These are phyloP conservation scores for Mustela lutreola DNA, from an alignment of 2,113 vertebrate genomes.

Conservation along the genomic window DNA sequence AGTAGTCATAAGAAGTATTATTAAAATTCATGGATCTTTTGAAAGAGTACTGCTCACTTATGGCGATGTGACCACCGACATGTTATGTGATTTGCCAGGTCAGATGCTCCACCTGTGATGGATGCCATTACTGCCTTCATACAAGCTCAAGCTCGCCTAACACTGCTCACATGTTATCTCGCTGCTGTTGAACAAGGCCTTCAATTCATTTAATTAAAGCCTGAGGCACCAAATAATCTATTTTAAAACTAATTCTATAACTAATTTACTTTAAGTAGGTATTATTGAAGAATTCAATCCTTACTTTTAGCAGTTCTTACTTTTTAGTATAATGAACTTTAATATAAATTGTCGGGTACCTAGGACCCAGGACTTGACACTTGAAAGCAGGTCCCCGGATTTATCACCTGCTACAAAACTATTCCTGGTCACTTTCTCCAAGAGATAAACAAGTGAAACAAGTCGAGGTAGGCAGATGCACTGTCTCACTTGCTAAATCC, in stretches of 20 bases:
- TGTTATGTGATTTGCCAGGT: background rate
- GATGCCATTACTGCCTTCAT: background rate
- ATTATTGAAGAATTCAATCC: slow-evolving; percentile 73
- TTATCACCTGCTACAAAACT: background rate
- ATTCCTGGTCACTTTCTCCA: background rate
- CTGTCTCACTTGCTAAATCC: slow-evolving; percentile 41
- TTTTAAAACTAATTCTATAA: slow-evolving; percentile 82
- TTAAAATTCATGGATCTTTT: slow-evolving; percentile 52
- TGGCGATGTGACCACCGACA: background rate
- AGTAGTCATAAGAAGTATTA: background rate
- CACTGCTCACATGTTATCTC: slow-evolving; percentile 56
- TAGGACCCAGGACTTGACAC: slow-evolving; percentile 41
- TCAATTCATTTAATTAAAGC: slow-evolving; percentile 81
- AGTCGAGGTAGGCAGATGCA: background rate
- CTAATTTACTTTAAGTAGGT: slow-evolving; percentile 81
- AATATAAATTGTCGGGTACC: background rate
- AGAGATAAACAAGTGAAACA: slow-evolving; percentile 33
- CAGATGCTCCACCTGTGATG: background rate
- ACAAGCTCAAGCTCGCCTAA: background rate
- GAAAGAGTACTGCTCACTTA: background rate
- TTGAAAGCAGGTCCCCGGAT: background rate
- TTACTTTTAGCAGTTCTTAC: slow-evolving; percentile 60
- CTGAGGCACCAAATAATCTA: slow-evolving; percentile 79
- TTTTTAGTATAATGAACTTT: slow-evolving; percentile 66
- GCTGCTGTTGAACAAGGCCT: slow-evolving; percentile 48